These are phyloP conservation scores for Drosophila seguyi DNA, from an alignment of 1,140 invertebrate species.

Conservation along the genomic window DNA sequence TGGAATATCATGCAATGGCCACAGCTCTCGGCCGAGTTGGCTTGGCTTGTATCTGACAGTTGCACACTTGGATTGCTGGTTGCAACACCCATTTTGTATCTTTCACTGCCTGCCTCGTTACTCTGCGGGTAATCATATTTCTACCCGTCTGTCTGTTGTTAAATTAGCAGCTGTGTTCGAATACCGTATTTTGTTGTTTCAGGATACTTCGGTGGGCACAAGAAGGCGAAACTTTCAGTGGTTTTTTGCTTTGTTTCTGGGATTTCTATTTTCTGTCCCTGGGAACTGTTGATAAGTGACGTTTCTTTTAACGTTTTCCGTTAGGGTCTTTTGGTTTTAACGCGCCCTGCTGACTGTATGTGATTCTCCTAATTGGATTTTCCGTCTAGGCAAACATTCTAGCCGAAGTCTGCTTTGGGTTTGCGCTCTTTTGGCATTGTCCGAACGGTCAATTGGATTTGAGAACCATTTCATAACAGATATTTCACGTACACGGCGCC, in stretches of 20 bases:
- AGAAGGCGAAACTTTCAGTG: neutral
- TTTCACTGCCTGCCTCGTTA: constrained; percentile 40
- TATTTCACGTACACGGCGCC: constrained; percentile 4
- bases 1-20: constrained; percentile 66
- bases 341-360: constrained; percentile 30
- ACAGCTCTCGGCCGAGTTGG: constrained; percentile 11
- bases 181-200: constrained; percentile 27
- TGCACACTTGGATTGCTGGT: constrained; percentile 55
- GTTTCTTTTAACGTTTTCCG: constrained; percentile 5
- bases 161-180: constrained; percentile 69
- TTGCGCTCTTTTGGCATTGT: constrained; percentile 35
- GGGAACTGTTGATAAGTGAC: constrained; percentile 23
- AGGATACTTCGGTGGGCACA: constrained; percentile 45
- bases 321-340: constrained; percentile 30
- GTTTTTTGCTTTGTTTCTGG: constrained; percentile 15
- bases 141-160: constrained; percentile 24
- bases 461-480: constrained; percentile 42
- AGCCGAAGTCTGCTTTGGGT: constrained; percentile 8
- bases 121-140: constrained; percentile 75
- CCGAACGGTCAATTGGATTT: constrained; percentile 49
- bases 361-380: constrained; percentile 58
- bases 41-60: constrained; percentile 40
- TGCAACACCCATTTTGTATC: constrained; percentile 77
- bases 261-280: constrained; percentile 4
- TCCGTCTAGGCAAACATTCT: constrained; percentile 40